phyloP scores from a whole-genome alignment of 2,797 vertebrate species.

The Chaetodon trifasciatus region DNA sequence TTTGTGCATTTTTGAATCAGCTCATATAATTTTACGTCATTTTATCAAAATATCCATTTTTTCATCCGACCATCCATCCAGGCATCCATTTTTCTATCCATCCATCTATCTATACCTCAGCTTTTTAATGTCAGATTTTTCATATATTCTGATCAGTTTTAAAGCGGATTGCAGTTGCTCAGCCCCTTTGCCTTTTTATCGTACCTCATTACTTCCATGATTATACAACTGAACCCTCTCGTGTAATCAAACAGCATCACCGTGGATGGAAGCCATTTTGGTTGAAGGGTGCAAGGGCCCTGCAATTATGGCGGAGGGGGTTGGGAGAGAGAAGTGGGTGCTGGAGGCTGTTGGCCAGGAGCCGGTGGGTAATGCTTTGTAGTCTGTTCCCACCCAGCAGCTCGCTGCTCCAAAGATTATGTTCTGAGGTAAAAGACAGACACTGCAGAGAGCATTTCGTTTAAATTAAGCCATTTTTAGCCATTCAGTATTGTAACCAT shows the following conservation, averaged over 20 bases:
- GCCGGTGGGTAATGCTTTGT: conserved; percentile 61
- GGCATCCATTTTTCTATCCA: not conserved
- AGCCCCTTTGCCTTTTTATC: not conserved
- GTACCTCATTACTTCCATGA: conserved; percentile 34
- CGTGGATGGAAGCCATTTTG: conserved; percentile 67
- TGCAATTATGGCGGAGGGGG: conserved; percentile 66
- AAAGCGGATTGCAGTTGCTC: not conserved
- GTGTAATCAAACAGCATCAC: conserved; percentile 48
- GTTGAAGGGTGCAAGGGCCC: conserved; percentile 59
- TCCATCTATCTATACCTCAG: not conserved
- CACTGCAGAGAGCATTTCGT: conserved; percentile 1
- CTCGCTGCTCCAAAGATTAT: conserved; percentile 21
- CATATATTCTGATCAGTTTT: not conserved
- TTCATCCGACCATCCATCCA: not conserved
- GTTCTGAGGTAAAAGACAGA: conserved; percentile 24
- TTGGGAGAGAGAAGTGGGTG: conserved; percentile 38
- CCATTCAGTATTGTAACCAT: not conserved
- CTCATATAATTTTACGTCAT: no score
- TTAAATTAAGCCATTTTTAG: conserved; percentile 1
- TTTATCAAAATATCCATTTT: not conserved
- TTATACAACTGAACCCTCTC: conserved; percentile 35
- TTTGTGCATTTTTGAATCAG: no score
- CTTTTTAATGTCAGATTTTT: not conserved
- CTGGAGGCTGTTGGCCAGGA: conserved; percentile 59
- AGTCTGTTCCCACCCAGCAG: conserved; percentile 47